Evolutionary conservation across 2,888 invertebrate species (phyloP).

Genomic region (Physocephala rufipes): DNA sequence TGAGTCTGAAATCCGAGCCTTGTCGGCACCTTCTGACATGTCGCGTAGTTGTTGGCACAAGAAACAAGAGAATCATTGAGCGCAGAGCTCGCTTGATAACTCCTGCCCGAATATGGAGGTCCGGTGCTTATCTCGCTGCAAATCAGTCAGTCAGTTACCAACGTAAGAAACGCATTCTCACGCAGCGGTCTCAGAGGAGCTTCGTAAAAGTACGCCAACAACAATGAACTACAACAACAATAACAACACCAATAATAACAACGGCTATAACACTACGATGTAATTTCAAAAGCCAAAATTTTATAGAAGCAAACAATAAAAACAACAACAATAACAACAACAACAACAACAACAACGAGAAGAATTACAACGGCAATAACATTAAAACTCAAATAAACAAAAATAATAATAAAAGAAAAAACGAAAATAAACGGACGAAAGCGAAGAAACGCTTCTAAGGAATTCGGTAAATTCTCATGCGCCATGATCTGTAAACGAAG

Average conservation of each 20-base stretch:
- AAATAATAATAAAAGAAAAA: too few species aligned
- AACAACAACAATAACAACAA: constrained; percentile 13
- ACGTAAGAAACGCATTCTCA: constrained; percentile 23
- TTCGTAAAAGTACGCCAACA: constrained; percentile 13
- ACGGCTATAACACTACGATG: too few species aligned
- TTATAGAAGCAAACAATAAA: constrained; percentile 9
- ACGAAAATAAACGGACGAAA: constrained; percentile 7
- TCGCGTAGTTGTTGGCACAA: too few species aligned
- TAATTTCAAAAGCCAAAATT: constrained; percentile 20
- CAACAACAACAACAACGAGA: neutral
- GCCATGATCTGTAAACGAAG: constrained; percentile 21
- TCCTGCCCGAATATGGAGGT: neutral
- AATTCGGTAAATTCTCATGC: constrained; percentile 28
- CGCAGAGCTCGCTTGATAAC: neutral
- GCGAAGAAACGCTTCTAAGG: constrained; percentile 11
- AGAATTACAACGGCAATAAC: neutral
- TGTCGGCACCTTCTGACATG: neutral
- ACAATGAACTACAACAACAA: constrained; percentile 8
- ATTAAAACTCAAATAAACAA: neutral
- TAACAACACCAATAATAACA: neutral
- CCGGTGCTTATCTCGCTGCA: constrained; percentile 9
- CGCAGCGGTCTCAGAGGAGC: constrained; percentile 18
- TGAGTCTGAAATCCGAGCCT: neutral
- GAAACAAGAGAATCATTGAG: constrained; percentile 5
- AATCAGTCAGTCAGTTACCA: constrained; percentile 14